Evolutionary conservation across 2,888 invertebrate genomes (phyloP), one percentile per base, ranked within the genome.

Genomic region (Brassicogethes aeneus): DNA sequence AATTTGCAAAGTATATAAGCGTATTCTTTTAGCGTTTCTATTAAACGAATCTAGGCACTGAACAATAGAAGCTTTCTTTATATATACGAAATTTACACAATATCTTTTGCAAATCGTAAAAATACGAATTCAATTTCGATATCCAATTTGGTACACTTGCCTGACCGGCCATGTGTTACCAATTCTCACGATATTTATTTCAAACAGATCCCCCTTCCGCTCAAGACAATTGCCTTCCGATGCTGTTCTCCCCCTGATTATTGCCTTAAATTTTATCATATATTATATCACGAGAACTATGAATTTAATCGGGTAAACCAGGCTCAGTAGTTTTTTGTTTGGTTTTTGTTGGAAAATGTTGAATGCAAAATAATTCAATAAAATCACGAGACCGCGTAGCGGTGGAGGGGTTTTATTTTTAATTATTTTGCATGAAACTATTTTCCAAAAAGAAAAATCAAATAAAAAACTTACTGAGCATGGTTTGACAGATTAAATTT

Each of bases 101-200:
- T 48, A 48, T 48, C 48, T 44, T 45, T 41, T 40, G 40, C 42
- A 47, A 45, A 41, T 45, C 50, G 42, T 48, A 48, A 47, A 48
- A 50, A 48, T 48, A 41, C 43, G 44, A 46, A 48, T 47, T 48
- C 48, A 51, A 48, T 46, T 51, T 48, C 48, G 43, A 47, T 48
- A 48, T 50, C 45, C 47, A 48, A 50, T 50, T 46, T 38, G 36
- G 17, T 16, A 37, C 46, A 43, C 42, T 43, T 38, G 44, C 36
- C 37, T 43, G 23, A 36, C 34, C 32, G 41, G 44, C 46, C 50
- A 43, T 45, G 46, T 48, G 47, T 39, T 41, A 40, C 14, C 40
- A 45, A 48, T 48, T 50, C 47, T 44, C 40, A 5, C 41, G 41
- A 35, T 44, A 44, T 48, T 51, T 50, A 51, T 51, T 10, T 5